A percentile compares a stretch with the other conserved stretches of the same genome.
These are phyloP conservation scores for Homarus gammarus DNA, from an alignment of 2,888 invertebrate genomes.

Conservation along the genomic window DNA sequence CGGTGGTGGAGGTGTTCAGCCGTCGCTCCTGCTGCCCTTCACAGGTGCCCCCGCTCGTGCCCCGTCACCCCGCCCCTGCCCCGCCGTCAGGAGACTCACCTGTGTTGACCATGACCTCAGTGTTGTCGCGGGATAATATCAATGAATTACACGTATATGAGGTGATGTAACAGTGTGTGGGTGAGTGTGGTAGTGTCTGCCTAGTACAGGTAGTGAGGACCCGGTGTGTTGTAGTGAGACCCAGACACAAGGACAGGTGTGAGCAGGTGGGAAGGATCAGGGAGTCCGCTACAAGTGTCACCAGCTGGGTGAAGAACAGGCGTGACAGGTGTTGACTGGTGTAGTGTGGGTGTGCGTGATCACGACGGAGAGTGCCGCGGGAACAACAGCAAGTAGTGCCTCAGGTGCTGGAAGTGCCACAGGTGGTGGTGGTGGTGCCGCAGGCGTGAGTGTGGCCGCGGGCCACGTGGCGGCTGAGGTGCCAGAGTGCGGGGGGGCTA, in stretches of 20 bases:
- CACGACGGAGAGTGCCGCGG: neutral
- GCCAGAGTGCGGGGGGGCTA: conserved; percentile 36
- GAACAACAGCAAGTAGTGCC: too few relatives aligned
- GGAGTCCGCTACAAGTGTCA: neutral
- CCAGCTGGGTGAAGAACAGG: neutral
- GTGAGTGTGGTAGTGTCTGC: neutral
- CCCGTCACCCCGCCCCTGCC: neutral
- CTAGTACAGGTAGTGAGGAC: neutral
- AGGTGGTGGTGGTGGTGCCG: conserved; percentile 11
- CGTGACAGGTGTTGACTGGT: neutral
- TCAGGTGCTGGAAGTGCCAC: too few relatives aligned
- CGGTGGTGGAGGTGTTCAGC: conserved; percentile 42
- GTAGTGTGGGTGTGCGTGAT: neutral
- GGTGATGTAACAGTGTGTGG: neutral
- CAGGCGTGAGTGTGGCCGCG: conserved; percentile 25
- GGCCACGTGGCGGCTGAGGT: conserved; percentile 50
- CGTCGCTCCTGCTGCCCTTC: conserved; percentile 26
- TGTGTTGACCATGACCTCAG: neutral
- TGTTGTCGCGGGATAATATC: neutral
- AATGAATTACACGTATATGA: neutral
- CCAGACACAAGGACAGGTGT: too few relatives aligned
- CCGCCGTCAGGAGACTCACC: neutral
- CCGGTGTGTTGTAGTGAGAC: too few relatives aligned
- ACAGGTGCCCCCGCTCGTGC: conserved; percentile 16
- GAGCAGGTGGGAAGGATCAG: too few relatives aligned